Evolutionary conservation across 2,888 invertebrate species (phyloP).

Genomic region (Lasioglossum figueresi): DNA sequence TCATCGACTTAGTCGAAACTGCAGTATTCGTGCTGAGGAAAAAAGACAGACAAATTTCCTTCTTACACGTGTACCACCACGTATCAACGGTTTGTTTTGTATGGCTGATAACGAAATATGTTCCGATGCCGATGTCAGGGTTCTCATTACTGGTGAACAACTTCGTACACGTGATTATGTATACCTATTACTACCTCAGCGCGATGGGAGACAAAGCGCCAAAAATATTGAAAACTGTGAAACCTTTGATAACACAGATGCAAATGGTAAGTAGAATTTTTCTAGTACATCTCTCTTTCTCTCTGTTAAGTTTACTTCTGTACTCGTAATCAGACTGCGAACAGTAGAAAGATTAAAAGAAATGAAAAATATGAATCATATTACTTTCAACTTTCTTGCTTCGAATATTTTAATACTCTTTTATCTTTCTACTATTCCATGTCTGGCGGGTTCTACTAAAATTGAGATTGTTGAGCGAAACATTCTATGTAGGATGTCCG

Average conservation of each 20-base stretch:
- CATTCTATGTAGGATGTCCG: too few relatives aligned
- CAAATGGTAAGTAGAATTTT: slow-evolving; percentile 86
- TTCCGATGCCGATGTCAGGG: slow-evolving; percentile 87
- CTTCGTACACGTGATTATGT: slow-evolving; percentile 89
- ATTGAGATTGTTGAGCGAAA: too few relatives aligned
- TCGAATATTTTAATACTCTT: too few relatives aligned
- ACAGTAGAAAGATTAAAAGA: too few relatives aligned
- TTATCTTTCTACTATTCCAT: too few relatives aligned
- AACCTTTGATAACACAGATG: slow-evolving; percentile 85
- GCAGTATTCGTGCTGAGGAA: slow-evolving; percentile 89
- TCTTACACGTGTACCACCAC: slow-evolving; percentile 87
- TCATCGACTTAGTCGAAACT: slow-evolving; percentile 88
- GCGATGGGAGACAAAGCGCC: slow-evolving; percentile 83
- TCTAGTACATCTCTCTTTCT: too few relatives aligned
- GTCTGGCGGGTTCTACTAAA: too few relatives aligned
- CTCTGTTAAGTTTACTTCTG: too few relatives aligned
- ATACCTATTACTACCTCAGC: slow-evolving; percentile 88
- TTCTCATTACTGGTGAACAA: slow-evolving; percentile 87
- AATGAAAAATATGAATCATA: too few relatives aligned
- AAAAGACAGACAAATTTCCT: slow-evolving; percentile 87
- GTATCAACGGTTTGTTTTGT: slow-evolving; percentile 86
- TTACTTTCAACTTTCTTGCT: too few relatives aligned
- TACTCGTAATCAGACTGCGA: too few relatives aligned
- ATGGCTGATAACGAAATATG: slow-evolving; percentile 86
- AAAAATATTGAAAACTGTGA: slow-evolving; percentile 81